These are phyloP conservation scores for Lasioglossum villosulum DNA, from an alignment of 2,888 invertebrate genomes.

Conservation along the genomic window DNA sequence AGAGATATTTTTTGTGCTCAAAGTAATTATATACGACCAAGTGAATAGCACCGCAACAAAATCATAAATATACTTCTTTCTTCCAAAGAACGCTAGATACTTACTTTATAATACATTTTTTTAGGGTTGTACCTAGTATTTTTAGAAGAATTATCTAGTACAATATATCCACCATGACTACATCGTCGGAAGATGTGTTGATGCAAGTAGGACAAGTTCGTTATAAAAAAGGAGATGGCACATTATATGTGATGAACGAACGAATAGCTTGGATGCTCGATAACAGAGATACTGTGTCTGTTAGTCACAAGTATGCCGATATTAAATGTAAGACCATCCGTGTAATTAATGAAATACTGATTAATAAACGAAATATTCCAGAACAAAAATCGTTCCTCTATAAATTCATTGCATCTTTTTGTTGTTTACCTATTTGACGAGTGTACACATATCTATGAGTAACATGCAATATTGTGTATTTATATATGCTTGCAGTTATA, in stretches of 20 bases:
- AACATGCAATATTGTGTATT: neutral
- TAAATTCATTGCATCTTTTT: constrained; percentile 45
- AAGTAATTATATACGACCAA: neutral
- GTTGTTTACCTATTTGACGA: neutral
- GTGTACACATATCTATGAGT: neutral
- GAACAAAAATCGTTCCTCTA: constrained; percentile 38
- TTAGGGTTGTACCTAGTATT: constrained; percentile 60
- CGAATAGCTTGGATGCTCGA: constrained; percentile 98
- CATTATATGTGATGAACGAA: constrained; percentile 97
- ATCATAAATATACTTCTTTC: neutral
- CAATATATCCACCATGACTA: constrained; percentile 88
- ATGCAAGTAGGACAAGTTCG: constrained; percentile 96
- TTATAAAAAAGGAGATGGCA: constrained; percentile 98
- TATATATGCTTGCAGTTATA: neutral
- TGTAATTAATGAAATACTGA: constrained; percentile 45
- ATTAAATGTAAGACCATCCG: constrained; percentile 92
- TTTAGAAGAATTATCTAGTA: constrained; percentile 74
- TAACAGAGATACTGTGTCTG: constrained; percentile 95
- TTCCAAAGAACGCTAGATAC: neutral
- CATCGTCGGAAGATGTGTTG: constrained; percentile 97
- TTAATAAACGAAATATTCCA: constrained; percentile 59
- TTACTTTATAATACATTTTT: constrained; percentile 33
- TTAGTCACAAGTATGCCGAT: constrained; percentile 97
- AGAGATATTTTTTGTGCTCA: neutral
- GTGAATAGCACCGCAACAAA: neutral